Evolutionary conservation across 2,797 vertebrate species (phyloP).

Genomic region (Pogoniulus pusillus): DNA sequence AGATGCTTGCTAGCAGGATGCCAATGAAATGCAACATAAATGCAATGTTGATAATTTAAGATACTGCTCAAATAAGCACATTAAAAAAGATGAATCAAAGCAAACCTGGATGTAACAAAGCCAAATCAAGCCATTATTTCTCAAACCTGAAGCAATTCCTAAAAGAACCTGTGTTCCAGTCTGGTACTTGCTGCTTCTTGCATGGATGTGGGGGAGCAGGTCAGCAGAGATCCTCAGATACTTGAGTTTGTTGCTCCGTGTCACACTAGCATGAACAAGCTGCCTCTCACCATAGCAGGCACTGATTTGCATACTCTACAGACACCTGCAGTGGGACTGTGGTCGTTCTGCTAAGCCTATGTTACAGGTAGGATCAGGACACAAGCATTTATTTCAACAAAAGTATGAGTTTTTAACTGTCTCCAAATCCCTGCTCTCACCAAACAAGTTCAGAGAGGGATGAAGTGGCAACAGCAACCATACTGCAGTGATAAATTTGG

Average conservation of each 20-base stretch:
- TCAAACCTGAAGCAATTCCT: neutral
- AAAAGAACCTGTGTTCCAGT: neutral
- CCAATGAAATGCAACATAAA: neutral
- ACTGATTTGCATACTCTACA: neutral
- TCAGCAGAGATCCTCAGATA: neutral
- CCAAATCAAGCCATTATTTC: neutral
- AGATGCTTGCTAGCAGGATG: neutral
- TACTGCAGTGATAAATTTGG: neutral
- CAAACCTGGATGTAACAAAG: neutral
- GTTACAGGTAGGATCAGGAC: no score
- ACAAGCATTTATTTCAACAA: neutral
- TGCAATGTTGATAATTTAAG: neutral
- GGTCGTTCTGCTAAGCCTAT: neutral
- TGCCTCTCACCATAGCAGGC: neutral
- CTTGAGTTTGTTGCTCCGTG: neutral
- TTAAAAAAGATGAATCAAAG: neutral
- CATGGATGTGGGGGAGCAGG: neutral
- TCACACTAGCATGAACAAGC: neutral
- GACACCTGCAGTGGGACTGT: neutral
- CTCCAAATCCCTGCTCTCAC: neutral
- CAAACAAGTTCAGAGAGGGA: no score
- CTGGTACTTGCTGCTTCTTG: neutral
- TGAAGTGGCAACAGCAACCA: neutral
- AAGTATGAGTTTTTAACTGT: neutral
- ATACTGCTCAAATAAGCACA: neutral